Evolutionary conservation across 2,113 vertebrate species (phyloP).

Genomic region (Dipodomys merriami): DNA sequence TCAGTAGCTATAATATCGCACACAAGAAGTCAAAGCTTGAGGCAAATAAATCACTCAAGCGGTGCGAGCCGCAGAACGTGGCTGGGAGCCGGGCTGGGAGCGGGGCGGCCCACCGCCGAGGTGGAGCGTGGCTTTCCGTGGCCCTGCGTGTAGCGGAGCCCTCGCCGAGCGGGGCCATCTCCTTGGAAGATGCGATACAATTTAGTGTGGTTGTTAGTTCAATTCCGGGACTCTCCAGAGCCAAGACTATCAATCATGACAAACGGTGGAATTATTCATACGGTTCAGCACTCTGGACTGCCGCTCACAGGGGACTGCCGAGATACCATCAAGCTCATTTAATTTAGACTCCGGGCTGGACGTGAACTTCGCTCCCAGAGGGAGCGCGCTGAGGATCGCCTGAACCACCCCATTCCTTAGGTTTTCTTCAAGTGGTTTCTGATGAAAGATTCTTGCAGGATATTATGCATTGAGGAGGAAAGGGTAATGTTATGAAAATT

Average conservation of each 20-base stretch:
- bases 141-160: conserved; percentile 61
- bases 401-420: conserved; percentile 63
- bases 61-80: background rate
- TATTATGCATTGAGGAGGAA: conserved; percentile 44
- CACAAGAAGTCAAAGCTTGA: background rate
- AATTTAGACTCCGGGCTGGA: conserved; percentile 74
- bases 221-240: conserved; percentile 74
- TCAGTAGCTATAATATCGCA: conserved; percentile 47
- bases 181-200: conserved; percentile 76
- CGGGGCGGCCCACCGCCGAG: background rate
- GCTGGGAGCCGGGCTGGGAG: background rate
- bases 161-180: conserved; percentile 77
- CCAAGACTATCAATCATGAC: conserved; percentile 79
- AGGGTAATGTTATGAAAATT: conserved; percentile 41
- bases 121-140: background rate
- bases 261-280: conserved; percentile 76
- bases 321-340: conserved; percentile 79
- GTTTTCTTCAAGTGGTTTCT: conserved; percentile 57
- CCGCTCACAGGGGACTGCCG: conserved; percentile 70
- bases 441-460: conserved; percentile 51
- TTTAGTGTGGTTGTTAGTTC: conserved; percentile 80
- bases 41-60: conserved; percentile 33
- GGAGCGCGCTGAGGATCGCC: conserved; percentile 66
- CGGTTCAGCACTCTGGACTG: conserved; percentile 57
- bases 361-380: conserved; percentile 52